Evolutionary conservation across 2,888 invertebrate species (phyloP).

Genomic region (Vanessa cardui): DNA sequence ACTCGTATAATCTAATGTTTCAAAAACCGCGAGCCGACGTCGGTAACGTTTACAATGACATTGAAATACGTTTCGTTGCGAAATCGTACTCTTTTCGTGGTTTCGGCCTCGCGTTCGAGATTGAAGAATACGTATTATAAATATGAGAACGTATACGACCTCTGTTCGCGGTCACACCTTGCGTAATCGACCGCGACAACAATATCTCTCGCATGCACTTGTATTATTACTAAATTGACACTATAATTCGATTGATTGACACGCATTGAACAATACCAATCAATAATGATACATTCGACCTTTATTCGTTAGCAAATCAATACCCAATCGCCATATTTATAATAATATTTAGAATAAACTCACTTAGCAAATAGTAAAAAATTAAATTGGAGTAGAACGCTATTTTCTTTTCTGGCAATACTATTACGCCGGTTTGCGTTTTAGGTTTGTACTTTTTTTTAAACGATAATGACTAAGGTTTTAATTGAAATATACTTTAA

Average conservation of each 20-base stretch:
- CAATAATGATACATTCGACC: constrained; percentile 32
- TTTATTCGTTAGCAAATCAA: constrained; percentile 27
- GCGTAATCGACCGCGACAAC: constrained; percentile 74
- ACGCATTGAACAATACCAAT: constrained; percentile 26
- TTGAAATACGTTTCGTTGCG: constrained; percentile 75
- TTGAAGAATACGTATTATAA: constrained; percentile 81
- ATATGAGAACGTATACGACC: constrained; percentile 81
- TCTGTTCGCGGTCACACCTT: constrained; percentile 77
- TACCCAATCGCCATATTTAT: not conserved
- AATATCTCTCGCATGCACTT: constrained; percentile 55
- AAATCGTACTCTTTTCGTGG: constrained; percentile 79
- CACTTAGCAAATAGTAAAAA: too few species aligned
- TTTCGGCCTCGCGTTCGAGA: constrained; percentile 71
- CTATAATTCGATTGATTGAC: constrained; percentile 27
- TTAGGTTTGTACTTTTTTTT: too few species aligned
- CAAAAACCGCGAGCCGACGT: constrained; percentile 22
- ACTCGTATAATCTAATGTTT: not conserved
- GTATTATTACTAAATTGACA: constrained; percentile 40
- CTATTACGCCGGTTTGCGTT: too few species aligned
- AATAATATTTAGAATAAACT: too few species aligned
- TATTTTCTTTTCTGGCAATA: too few species aligned
- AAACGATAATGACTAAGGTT: too few species aligned
- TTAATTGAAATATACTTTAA: too few species aligned
- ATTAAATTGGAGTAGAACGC: too few species aligned
- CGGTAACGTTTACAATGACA: constrained; percentile 71